Percentiles rank a stretch among this genome's conserved stretches.
Evolutionary conservation across 1,140 invertebrate species (phyloP).

Genomic region (Phenacoccus solenopsis): DNA sequence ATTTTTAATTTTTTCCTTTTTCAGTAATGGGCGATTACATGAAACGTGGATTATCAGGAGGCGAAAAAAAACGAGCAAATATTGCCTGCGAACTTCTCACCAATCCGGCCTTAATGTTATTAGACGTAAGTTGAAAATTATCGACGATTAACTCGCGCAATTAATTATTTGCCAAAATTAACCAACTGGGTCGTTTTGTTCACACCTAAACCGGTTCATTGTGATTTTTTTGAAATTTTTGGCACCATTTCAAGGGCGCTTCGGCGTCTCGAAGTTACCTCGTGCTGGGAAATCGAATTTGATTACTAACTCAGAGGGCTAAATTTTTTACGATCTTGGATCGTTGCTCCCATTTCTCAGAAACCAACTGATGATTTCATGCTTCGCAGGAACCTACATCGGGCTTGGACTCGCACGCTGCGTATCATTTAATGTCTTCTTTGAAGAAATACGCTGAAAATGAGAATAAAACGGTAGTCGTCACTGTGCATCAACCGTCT

Average conservation of each 20-base stretch:
- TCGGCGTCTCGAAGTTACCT: no score
- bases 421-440: slow-evolving; percentile 56
- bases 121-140: slow-evolving; percentile 55
- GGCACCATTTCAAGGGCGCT: no score
- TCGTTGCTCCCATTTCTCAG: no score
- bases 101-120: slow-evolving; percentile 67
- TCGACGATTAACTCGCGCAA: neutral
- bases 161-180: neutral
- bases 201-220: no score
- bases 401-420: slow-evolving; percentile 70
- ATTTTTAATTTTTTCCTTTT: neutral
- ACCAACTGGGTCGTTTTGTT: no score
- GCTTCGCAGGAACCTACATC: slow-evolving; percentile 65
- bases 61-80: slow-evolving; percentile 74
- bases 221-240: no score
- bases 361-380: no score
- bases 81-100: slow-evolving; percentile 77
- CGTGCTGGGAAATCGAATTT: no score
- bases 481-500: slow-evolving; percentile 75
- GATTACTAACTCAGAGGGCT: no score
- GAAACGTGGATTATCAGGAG: slow-evolving; percentile 66
- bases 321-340: no score
- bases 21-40: slow-evolving; percentile 65
- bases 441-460: slow-evolving; percentile 61
- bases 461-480: slow-evolving; percentile 66